Base-by-base conservation (phyloP, 1,140 invertebrate genomes). In the Pentalonia nigronervosa region DNA sequence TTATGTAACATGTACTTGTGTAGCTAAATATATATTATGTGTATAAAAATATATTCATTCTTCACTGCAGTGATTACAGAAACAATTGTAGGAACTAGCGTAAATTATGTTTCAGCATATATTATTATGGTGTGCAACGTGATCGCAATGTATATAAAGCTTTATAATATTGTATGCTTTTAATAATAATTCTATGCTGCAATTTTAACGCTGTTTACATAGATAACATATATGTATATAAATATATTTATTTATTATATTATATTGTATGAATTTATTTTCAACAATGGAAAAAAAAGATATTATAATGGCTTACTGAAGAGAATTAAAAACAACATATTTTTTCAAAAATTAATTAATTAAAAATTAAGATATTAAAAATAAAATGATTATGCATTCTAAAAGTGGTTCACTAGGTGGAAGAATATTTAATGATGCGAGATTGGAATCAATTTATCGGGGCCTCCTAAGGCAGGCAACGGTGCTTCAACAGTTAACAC, bases 401-500 rank as follows among this genome's bases (percentile, higher is more conserved):
- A 86, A 86, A 53, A 86, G 34, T 36, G 23, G 36, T 56, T 84
- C 34, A 56, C 76, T 86, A 93, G 48, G 7, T 56, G 23, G 81
- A 93, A 92, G 48, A 92, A 93, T 21, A 83, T 21, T 93, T 93
- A 97, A 94, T 97, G 96, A 94, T 97, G 97, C 94, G 97, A 96
- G 94, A 98, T 98, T 94, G 97, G 97, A 95, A 98, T 98, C 94
- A 97, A 95, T 94, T 97, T 97, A 95, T 98, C 97, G 94, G 97
- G 96, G 45, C 96, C 95, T 86, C 96, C 96, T 76, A 97, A 96
- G 48, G 97, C 97, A 25, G 98, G 98, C 95, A 98, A 95, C 7
- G 98, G 98, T n/a, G 98, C 98, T 95, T 99, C 98, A 20, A 99
- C 98, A 9, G 98, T 99, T 25, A 99, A 96, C 20, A 99, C 98